Percentiles rank a stretch among this genome's conserved stretches.
These are phyloP conservation scores for Hylaeus volcanicus DNA, from an alignment of 1,140 invertebrate species.

Conservation along the genomic window DNA sequence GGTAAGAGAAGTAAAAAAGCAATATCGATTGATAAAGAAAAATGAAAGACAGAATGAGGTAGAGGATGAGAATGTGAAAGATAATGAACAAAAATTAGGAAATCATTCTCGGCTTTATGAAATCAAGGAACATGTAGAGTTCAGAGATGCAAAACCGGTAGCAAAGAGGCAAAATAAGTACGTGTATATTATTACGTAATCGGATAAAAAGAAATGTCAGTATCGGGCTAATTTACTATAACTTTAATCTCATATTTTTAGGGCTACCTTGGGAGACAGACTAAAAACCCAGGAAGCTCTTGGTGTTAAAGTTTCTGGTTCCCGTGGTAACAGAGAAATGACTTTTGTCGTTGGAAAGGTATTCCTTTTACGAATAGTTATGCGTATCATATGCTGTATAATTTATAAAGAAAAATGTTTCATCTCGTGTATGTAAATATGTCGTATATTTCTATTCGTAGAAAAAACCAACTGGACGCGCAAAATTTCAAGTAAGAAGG, in stretches of 20 bases:
- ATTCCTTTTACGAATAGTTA: neutral
- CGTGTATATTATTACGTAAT: constrained; percentile 53
- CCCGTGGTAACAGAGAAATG: constrained; percentile 88
- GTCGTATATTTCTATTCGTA: constrained; percentile 21
- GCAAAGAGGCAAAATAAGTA: constrained; percentile 81
- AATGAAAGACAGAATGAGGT: constrained; percentile 78
- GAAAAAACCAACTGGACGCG: constrained; percentile 43
- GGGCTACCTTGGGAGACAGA: constrained; percentile 86
- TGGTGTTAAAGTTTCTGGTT: constrained; percentile 82
- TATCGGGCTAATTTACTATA: neutral
- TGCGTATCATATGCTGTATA: neutral
- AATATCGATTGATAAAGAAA: constrained; percentile 82
- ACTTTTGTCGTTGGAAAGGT: constrained; percentile 86
- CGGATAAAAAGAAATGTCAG: neutral
- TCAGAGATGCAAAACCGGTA: constrained; percentile 80
- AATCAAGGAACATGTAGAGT: constrained; percentile 84
- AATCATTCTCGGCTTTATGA: constrained; percentile 84
- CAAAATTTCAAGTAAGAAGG: constrained; percentile 79
- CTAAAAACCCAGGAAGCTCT: constrained; percentile 82
- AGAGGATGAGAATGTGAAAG: constrained; percentile 70
- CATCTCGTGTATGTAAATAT: neutral
- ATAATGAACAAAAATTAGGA: constrained; percentile 44
- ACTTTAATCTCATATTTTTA: constrained; percentile 73
- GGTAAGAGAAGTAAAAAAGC: constrained; percentile 89
- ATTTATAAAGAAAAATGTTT: constrained; percentile 7